Percentiles rank a stretch among this genome's conserved stretches.
Evolutionary conservation across 2,888 invertebrate genomes (phyloP).

Genomic region (Chrysolina oricalcia): DNA sequence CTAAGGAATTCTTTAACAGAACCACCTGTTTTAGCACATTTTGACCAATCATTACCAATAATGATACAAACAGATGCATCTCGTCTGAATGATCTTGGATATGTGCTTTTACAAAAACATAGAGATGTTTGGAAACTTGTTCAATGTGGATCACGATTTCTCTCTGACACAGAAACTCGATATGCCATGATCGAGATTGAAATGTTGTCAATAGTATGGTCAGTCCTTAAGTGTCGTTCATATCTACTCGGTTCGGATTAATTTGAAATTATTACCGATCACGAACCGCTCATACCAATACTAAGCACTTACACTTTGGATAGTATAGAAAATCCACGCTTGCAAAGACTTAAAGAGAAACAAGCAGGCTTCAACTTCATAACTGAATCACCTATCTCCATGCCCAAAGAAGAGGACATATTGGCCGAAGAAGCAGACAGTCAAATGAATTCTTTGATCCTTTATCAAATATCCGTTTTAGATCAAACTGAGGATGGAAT

Average conservation of each 20-base stretch:
- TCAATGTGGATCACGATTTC: conserved; percentile 6
- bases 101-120: background rate
- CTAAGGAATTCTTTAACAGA: background rate
- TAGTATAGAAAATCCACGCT: background rate
- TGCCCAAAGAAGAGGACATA: background rate
- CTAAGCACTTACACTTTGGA: background rate
- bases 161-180: background rate
- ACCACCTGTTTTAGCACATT: background rate
- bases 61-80: background rate
- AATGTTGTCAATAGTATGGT: conserved; percentile 1
- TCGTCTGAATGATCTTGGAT: background rate
- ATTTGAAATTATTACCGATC: background rate
- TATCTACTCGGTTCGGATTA: background rate
- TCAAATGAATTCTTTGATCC: background rate
- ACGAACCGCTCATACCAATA: background rate
- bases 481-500: background rate
- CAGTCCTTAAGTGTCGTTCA: background rate
- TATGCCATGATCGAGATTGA: background rate
- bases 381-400: background rate
- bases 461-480: background rate
- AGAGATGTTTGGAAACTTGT: background rate
- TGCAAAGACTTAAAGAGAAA: no score
- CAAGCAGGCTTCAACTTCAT: background rate
- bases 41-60: no score
- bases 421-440: background rate